phyloP scores from a whole-genome alignment of 2,888 invertebrate genomes.

The Tachina lurida region DNA sequence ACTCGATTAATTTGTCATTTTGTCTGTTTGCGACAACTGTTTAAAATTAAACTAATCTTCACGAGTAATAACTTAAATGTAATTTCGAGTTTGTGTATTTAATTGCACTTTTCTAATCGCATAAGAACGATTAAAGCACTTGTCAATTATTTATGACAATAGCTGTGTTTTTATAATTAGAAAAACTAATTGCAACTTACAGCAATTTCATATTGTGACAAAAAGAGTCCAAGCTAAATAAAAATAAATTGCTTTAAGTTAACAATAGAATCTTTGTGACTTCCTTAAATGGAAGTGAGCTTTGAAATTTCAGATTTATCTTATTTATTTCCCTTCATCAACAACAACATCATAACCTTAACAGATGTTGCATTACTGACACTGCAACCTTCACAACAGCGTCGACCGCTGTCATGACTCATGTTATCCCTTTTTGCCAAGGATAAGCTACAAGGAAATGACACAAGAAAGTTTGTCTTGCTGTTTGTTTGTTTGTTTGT shows the following conservation, averaged over 20 bases:
- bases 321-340: too few relatives aligned
- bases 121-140: neutral
- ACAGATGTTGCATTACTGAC: neutral
- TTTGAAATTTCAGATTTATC: too few relatives aligned
- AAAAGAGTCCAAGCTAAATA: neutral
- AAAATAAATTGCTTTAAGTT: neutral
- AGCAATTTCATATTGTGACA: too few relatives aligned
- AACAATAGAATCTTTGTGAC: too few relatives aligned
- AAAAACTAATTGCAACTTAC: neutral
- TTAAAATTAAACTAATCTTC: neutral
- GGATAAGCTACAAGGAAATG: neutral
- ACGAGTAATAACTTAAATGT: neutral
- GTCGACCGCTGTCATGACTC: neutral
- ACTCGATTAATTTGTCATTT: neutral
- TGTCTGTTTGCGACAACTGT: neutral
- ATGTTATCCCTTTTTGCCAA: neutral
- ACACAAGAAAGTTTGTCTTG: constrained; percentile 16
- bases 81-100: neutral
- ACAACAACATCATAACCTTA: neutral
- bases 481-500: constrained; percentile 5
- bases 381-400: neutral
- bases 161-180: neutral
- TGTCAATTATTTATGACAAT: neutral
- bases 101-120: neutral
- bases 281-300: too few relatives aligned